Percentiles rank a stretch among this genome's conserved stretches.
These are phyloP conservation scores for Psilanteris sp. DNA, from an alignment of 1,140 invertebrate species.

Conservation along the genomic window DNA sequence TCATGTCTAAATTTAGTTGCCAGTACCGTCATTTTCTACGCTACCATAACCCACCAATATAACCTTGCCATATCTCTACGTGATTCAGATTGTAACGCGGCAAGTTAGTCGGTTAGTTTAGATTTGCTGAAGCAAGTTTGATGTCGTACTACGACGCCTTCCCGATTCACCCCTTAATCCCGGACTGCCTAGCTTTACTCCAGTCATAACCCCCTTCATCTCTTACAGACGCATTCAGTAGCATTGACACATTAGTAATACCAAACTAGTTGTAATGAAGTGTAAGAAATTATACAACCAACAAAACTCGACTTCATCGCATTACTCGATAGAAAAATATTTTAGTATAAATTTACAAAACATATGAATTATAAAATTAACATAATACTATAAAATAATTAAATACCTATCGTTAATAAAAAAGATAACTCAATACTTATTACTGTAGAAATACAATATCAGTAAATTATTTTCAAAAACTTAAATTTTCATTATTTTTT, in stretches of 20 bases:
- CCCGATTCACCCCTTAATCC: slow-evolving; percentile 54
- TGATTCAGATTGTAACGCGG: slow-evolving; percentile 65
- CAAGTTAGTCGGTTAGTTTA: slow-evolving; percentile 77
- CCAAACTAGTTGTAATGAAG: slow-evolving; percentile 75
- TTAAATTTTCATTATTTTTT: no score
- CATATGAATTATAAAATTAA: no score
- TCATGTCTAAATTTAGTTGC: slow-evolving; percentile 39
- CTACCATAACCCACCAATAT: slow-evolving; percentile 66
- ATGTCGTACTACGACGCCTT: slow-evolving; percentile 69
- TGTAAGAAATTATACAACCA: slow-evolving; percentile 69
- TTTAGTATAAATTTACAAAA: no score
- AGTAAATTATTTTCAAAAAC: no score
- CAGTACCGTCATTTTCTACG: slow-evolving; percentile 60
- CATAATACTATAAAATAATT: no score
- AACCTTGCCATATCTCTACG: slow-evolving; percentile 36
- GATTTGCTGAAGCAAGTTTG: slow-evolving; percentile 76
- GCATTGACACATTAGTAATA: slow-evolving; percentile 75
- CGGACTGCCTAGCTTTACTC: slow-evolving; percentile 40
- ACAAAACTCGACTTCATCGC: slow-evolving; percentile 28
- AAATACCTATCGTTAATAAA: no score
- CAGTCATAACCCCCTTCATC: slow-evolving; percentile 38
- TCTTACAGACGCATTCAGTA: slow-evolving; percentile 38
- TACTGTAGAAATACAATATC: no score
- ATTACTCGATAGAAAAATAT: slow-evolving; percentile 27
- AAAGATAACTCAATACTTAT: no score